Percentiles rank a stretch among this genome's conserved stretches.
These are phyloP conservation scores for Rhabdomys pumilio DNA, from an alignment of 2,797 vertebrate species.

Conservation along the genomic window DNA sequence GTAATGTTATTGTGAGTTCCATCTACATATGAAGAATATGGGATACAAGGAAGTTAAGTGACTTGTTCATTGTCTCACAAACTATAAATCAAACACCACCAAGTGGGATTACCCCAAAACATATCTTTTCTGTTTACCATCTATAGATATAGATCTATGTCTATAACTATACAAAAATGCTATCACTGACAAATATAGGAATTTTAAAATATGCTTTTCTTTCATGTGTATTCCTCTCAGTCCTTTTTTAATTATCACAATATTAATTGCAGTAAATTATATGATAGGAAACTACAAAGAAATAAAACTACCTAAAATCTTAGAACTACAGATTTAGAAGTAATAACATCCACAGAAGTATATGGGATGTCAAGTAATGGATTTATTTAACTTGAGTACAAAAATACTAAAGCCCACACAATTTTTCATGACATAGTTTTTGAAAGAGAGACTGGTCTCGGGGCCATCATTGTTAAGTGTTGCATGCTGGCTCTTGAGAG, in stretches of 20 bases:
- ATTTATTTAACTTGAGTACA: not conserved
- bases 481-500: not conserved
- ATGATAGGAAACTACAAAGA: constrained; percentile 13
- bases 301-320: constrained; percentile 32
- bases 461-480: not conserved
- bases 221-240: not conserved
- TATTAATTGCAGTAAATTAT: constrained; percentile 29
- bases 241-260: constrained; percentile 39
- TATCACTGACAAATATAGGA: not conserved
- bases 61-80: not conserved
- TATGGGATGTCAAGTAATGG: not conserved
- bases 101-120: not conserved
- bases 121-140: not conserved
- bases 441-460: not conserved
- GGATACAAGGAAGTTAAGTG: not conserved
- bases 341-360: not conserved
- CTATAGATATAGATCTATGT: not conserved
- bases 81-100: not conserved
- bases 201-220: constrained; percentile 37
- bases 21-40: not conserved
- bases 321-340: constrained; percentile 20
- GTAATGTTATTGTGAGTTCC: not conserved
- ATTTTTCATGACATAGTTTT: constrained; percentile 18
- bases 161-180: not conserved
- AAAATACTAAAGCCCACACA: not conserved